Conservation (phyloP, 2,797 vertebrate species). For the Epinephelus malabaricus region DNA sequence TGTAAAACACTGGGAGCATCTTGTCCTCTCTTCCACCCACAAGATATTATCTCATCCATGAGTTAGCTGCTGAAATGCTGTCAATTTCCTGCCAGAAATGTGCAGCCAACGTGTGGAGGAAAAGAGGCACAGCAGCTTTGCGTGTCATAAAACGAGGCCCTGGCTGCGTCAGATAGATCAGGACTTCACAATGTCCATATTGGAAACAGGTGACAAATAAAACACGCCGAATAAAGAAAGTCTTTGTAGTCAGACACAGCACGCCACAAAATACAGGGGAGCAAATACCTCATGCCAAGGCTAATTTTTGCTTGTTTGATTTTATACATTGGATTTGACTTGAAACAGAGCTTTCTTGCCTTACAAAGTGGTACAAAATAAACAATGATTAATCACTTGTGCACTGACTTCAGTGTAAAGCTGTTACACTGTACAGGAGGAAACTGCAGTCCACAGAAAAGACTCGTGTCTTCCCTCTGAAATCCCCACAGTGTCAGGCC, state of each 20-base stretch:
- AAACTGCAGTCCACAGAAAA: slow-evolving; percentile 15
- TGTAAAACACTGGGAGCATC: slow-evolving; percentile 84
- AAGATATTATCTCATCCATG: slow-evolving; percentile 86
- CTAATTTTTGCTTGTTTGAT: slow-evolving; percentile 81
- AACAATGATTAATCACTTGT: slow-evolving; percentile 74
- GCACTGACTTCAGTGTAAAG: slow-evolving; percentile 48
- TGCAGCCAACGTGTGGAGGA: slow-evolving; percentile 82
- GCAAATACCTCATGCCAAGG: slow-evolving; percentile 69
- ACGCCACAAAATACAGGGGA: slow-evolving; percentile 76
- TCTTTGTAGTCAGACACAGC: slow-evolving; percentile 80
- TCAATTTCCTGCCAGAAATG: slow-evolving; percentile 86
- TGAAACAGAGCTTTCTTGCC: slow-evolving; percentile 63
- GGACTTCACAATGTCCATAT: slow-evolving; percentile 83
- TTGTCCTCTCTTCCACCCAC: slow-evolving; percentile 85
- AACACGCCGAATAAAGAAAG: slow-evolving; percentile 74
- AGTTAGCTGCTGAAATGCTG: slow-evolving; percentile 84
- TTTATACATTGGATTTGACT: slow-evolving; percentile 69
- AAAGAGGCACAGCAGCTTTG: slow-evolving; percentile 76
- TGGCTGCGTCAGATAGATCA: slow-evolving; percentile 74
- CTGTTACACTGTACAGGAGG: not conserved
- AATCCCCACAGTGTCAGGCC: slow-evolving; percentile 62
- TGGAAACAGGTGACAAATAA: slow-evolving; percentile 88
- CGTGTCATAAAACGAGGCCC: slow-evolving; percentile 78
- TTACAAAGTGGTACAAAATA: slow-evolving; percentile 69
- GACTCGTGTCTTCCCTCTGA: slow-evolving; percentile 38